Evolutionary conservation across 2,888 invertebrate genomes (phyloP), one percentile per base, ranked within the genome.

Genomic region (Ethmia dodecea): DNA sequence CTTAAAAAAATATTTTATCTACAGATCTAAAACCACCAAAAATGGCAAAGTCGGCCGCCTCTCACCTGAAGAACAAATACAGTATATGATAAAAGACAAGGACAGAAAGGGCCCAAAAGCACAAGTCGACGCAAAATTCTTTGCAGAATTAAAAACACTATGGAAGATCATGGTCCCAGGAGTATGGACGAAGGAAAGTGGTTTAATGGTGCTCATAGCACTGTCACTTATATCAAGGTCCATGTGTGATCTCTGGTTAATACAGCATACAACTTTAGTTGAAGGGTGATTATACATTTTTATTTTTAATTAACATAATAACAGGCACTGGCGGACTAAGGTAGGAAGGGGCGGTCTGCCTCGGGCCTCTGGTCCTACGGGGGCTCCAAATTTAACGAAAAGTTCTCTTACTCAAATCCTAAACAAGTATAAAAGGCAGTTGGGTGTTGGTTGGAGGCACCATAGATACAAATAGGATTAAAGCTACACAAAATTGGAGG

Each of bases 241-340:
- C 0, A 89, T 97, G 49, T 98, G 98, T 63, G 99, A 99, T 78
- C 89, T 99, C 33, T 99, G 98, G 97, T 92, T 99, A 88, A 99
- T 99, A 52, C 94, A 95, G 61, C 96, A 94, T 68, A 94, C 95
- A 8, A 99, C 99, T 1, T 89, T 94, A 35, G 92, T 99, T 53
- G 99, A 99, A 88, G 95, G 94, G 94, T 93, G 70, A 80, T n/a
- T n/a, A n/a, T n/a, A 81, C 1, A n/a, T 8, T n/a, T 9, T 22
- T 22, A 22, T 22, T 22, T 22, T n/a, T 22, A 22, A n/a, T n/a
- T n/a, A 1, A 22, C n/a, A 22, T 22, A n/a, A 3, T 22, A 0
- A 22, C 22, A n/a, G n/a, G 9, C 22, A 3, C 8, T 22, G 22
- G 8, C 22, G 0, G 9, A 22, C 22, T 22, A n/a, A 5, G 9